phyloP scores from a whole-genome alignment of 2,113 vertebrate species.

The Circaetus cinerascens region DNA sequence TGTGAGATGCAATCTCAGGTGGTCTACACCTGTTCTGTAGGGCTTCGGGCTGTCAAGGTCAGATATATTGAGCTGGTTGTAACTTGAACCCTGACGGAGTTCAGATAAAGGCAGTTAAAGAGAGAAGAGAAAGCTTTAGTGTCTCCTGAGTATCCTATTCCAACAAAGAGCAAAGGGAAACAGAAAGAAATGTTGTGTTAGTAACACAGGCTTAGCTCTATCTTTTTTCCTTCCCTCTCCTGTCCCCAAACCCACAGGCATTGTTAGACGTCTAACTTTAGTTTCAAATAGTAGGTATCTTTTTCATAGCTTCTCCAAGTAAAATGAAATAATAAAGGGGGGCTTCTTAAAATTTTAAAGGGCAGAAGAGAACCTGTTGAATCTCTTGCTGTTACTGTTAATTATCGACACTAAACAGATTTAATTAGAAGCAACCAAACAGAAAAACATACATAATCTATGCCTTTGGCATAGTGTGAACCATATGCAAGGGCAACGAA shows the following conservation, averaged over 20 bases:
- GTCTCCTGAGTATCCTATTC: not conserved
- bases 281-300: not conserved
- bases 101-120: conserved; percentile 19
- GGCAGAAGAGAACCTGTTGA: not conserved
- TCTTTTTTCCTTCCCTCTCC: not conserved
- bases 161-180: conserved; percentile 10
- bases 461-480: not conserved
- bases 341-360: not conserved
- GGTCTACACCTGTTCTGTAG: conserved; percentile 50
- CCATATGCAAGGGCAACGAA: not conserved
- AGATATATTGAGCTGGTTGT: not conserved
- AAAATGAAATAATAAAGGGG: not conserved
- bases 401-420: not conserved
- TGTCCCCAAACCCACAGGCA: not conserved
- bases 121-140: conserved; percentile 6
- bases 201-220: not conserved
- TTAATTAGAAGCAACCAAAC: not conserved
- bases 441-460: not conserved
- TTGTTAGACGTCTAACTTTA: not conserved
- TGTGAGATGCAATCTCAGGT: conserved; percentile 63
- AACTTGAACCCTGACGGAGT: not conserved
- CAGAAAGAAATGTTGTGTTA: not conserved
- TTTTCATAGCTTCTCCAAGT: not conserved
- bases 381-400: not conserved
- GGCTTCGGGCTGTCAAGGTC: conserved; percentile 58